These are phyloP conservation scores for Phorcus lineatus DNA, from an alignment of 2,888 invertebrate genomes.

Conservation along the genomic window DNA sequence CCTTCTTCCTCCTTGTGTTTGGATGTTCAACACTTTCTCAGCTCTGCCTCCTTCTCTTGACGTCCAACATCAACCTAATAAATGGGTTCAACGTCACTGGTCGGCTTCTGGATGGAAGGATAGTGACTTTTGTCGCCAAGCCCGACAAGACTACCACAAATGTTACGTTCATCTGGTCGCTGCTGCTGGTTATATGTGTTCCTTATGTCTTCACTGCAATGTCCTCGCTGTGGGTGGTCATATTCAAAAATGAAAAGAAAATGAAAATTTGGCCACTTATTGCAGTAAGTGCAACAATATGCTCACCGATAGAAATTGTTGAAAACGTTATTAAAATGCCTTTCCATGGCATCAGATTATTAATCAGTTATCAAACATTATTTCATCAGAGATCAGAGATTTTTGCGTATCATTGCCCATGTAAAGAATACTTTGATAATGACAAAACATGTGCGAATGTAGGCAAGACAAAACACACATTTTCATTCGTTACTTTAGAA, in stretches of 20 bases:
- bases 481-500: no score
- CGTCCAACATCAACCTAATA: slow-evolving; percentile 27
- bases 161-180: slow-evolving; percentile 38
- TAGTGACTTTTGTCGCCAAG: background rate
- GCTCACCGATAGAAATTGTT: no score
- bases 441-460: no score
- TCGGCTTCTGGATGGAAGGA: background rate
- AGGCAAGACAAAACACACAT: no score
- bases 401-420: no score
- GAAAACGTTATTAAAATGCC: no score
- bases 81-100: background rate
- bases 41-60: slow-evolving; percentile 29
- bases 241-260: slow-evolving; percentile 30
- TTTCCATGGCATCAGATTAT: no score
- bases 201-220: slow-evolving; percentile 36
- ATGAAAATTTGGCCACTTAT: background rate
- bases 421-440: no score
- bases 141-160: background rate
- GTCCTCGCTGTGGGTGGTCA: slow-evolving; percentile 33
- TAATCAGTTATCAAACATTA: no score
- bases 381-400: no score
- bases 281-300: background rate
- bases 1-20: slow-evolving; percentile 17
- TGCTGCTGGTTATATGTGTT: slow-evolving; percentile 33
- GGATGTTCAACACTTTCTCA: slow-evolving; percentile 26